phyloP scores from a whole-genome alignment of 2,797 vertebrate genomes.

The Propithecus deckenii region DNA sequence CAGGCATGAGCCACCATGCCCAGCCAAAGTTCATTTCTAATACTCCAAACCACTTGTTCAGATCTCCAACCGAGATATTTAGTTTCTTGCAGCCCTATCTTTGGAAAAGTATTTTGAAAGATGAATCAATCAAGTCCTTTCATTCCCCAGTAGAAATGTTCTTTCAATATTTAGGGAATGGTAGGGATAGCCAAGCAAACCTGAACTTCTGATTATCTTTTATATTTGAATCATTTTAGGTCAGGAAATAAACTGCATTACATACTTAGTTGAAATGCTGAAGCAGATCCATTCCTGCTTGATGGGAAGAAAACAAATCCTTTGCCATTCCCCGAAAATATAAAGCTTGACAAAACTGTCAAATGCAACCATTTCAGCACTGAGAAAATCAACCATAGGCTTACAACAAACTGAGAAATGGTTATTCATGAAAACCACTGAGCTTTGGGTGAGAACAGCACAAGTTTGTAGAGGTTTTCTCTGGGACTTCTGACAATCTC shows the following conservation, averaged over 20 bases:
- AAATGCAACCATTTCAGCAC: neutral
- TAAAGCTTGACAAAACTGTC: neutral
- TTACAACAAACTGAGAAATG: neutral
- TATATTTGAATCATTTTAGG: neutral
- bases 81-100: neutral
- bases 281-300: neutral
- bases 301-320: neutral
- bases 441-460: neutral
- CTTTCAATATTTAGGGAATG: neutral
- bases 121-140: neutral
- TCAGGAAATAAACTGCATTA: neutral
- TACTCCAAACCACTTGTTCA: neutral
- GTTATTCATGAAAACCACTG: neutral
- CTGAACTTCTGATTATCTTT: constrained; percentile 3
- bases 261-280: neutral
- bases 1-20: neutral
- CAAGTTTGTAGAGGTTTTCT: neutral
- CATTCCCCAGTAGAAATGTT: neutral
- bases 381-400: neutral
- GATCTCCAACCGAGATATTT: neutral
- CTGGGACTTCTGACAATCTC: neutral
- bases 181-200: neutral
- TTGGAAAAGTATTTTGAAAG: constrained; percentile 32
- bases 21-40: neutral
- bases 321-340: neutral